Evolutionary conservation across 1,140 invertebrate species (phyloP).

Genomic region (Asobara japonica): DNA sequence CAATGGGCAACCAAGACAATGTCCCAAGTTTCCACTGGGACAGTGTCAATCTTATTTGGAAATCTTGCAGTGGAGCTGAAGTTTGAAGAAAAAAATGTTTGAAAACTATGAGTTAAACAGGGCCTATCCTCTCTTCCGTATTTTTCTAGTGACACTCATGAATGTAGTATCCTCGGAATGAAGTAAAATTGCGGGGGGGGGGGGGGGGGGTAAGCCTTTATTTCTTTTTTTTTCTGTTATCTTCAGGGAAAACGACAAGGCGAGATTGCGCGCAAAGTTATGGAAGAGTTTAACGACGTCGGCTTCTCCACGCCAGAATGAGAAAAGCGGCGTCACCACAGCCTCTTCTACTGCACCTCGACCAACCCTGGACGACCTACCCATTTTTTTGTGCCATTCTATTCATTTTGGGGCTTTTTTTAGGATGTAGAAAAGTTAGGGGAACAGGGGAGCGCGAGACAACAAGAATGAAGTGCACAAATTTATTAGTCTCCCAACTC

Average conservation of each 20-base stretch:
- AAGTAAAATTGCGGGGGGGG: background rate
- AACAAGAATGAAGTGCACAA: background rate
- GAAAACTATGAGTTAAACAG: too few relatives aligned
- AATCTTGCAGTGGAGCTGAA: too few relatives aligned
- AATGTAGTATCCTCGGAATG: background rate
- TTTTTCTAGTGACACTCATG: background rate
- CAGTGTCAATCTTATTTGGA: too few relatives aligned
- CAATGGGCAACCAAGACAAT: too few relatives aligned
- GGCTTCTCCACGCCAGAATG: background rate
- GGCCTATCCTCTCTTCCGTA: too few relatives aligned
- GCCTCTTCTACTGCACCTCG: background rate
- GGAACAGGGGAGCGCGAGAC: background rate
- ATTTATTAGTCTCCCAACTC: slow-evolving; percentile 11
- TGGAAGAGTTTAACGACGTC: background rate
- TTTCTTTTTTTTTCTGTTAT: background rate
- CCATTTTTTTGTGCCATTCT: background rate
- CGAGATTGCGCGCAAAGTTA: background rate
- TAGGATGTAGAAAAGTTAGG: background rate
- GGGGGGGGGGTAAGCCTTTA: background rate
- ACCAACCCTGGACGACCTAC: background rate
- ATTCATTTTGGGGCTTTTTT: background rate
- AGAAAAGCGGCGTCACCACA: background rate
- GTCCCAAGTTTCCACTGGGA: too few relatives aligned
- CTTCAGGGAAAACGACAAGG: background rate
- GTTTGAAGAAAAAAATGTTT: too few relatives aligned